Percentiles rank a stretch among this genome's conserved stretches.
Conservation (phyloP, 2,113 vertebrate species). For the Sclerurus mexicanus region DNA sequence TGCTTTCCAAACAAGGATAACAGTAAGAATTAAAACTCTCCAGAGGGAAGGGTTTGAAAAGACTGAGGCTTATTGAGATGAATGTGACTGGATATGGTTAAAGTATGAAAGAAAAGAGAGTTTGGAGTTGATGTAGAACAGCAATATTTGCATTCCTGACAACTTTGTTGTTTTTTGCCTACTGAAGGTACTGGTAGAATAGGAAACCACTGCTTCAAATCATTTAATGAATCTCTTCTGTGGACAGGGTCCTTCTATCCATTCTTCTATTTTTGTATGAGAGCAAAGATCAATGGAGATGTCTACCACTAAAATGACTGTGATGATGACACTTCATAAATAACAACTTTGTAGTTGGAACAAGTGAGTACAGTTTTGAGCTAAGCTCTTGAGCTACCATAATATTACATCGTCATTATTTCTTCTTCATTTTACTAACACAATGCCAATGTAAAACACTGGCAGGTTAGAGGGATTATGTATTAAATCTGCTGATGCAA, state of each 20-base stretch:
- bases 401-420: neutral
- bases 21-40: neutral
- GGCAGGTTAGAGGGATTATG: neutral
- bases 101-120: neutral
- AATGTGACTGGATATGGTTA: neutral
- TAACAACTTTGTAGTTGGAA: neutral
- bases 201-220: neutral
- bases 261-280: neutral
- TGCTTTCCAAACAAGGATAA: neutral
- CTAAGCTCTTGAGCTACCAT: neutral
- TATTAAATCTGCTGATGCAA: neutral
- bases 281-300: neutral
- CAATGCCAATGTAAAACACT: neutral
- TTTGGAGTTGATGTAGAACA: neutral
- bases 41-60: neutral
- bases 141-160: neutral
- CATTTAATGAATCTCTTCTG: neutral
- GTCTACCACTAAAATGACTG: neutral
- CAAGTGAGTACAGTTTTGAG: neutral
- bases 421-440: neutral
- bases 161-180: neutral
- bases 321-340: neutral
- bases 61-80: neutral
- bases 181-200: neutral
- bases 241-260: neutral